Evolutionary conservation across 2,888 invertebrate species (phyloP).

Genomic region (Neoscelio sp.): DNA sequence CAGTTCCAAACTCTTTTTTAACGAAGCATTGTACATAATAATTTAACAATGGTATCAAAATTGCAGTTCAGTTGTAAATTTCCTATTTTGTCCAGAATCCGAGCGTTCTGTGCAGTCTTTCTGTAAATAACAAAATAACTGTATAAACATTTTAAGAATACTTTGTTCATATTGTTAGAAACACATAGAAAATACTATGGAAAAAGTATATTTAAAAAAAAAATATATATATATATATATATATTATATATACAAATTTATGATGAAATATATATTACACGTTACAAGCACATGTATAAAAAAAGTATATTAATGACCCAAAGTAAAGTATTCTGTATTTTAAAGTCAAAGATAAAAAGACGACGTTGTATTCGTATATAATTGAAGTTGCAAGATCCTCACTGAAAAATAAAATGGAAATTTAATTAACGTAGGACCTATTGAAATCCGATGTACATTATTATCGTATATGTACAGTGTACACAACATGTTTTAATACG

Average conservation of each 20-base stretch:
- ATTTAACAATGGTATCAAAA: slow-evolving; percentile 28
- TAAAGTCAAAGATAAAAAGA: slow-evolving; percentile 27
- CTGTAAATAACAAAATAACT: slow-evolving; percentile 54
- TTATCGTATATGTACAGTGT: too few relatives aligned
- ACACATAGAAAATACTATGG: slow-evolving; percentile 26
- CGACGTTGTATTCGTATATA: too few relatives aligned
- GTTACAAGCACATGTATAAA: slow-evolving; percentile 56
- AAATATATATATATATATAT: slow-evolving; percentile 17
- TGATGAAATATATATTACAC: slow-evolving; percentile 51
- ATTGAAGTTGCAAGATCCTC: too few relatives aligned
- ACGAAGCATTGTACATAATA: slow-evolving; percentile 10
- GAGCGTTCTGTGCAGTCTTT: slow-evolving; percentile 37
- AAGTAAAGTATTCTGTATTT: slow-evolving; percentile 30
- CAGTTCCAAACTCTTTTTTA: too few relatives aligned
- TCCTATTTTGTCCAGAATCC: slow-evolving; percentile 27
- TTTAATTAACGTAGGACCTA: too few relatives aligned
- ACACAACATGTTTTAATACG: too few relatives aligned
- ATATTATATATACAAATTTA: slow-evolving; percentile 54
- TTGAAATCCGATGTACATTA: too few relatives aligned
- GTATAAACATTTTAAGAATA: slow-evolving; percentile 46
- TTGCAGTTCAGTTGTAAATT: too few relatives aligned
- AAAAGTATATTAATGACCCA: slow-evolving; percentile 29
- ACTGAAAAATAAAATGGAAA: too few relatives aligned
- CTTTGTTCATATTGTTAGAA: slow-evolving; percentile 50
- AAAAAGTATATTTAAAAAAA: slow-evolving; percentile 39